Evolutionary conservation across 1,140 invertebrate species (phyloP).

Genomic region (Temnothorax nylanderi): DNA sequence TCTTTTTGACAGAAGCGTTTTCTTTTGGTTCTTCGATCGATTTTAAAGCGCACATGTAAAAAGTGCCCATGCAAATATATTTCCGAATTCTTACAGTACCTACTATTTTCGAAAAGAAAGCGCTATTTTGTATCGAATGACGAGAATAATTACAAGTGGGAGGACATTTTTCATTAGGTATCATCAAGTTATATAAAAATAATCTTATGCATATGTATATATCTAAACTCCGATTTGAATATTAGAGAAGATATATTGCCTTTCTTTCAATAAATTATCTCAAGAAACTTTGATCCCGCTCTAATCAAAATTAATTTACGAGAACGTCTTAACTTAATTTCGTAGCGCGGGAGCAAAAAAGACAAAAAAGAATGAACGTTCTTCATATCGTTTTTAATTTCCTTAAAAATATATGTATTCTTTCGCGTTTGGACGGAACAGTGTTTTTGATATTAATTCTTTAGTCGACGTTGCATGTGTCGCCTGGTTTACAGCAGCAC

Average conservation of each 20-base stretch:
- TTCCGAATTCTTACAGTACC: background rate
- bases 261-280: background rate
- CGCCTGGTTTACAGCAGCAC: slow-evolving; percentile 51
- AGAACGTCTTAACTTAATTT: slow-evolving; percentile 42
- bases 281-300: slow-evolving; percentile 10
- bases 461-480: slow-evolving; percentile 61
- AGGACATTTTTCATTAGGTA: background rate
- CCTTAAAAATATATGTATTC: slow-evolving; percentile 58
- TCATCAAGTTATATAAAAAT: background rate
- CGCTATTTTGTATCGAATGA: background rate
- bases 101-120: background rate
- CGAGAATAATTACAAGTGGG: background rate
- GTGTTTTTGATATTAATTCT: slow-evolving; percentile 72
- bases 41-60: background rate
- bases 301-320: slow-evolving; percentile 18
- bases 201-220: background rate
- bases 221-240: background rate
- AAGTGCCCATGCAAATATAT: background rate
- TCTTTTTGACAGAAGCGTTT: background rate
- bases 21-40: background rate
- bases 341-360: background rate
- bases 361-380: background rate
- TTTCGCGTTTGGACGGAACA: slow-evolving; percentile 48
- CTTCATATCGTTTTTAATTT: slow-evolving; percentile 51
- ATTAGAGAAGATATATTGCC: background rate